Percentiles rank a stretch among this genome's conserved stretches.
phyloP scores from a whole-genome alignment of 2,888 invertebrate species.

The Conus canariensis region DNA sequence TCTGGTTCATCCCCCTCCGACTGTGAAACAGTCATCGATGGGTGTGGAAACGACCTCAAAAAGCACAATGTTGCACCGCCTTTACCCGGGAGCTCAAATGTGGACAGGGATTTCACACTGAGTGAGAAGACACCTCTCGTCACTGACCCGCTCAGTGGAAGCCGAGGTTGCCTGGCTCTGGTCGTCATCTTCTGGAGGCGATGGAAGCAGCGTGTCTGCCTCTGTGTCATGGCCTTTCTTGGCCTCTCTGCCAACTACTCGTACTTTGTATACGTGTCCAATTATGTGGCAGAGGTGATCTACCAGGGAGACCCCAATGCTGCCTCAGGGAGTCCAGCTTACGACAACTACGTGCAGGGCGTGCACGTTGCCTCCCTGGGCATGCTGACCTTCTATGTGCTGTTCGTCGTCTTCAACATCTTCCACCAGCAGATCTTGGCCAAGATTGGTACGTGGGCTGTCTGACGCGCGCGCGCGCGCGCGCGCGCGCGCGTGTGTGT shows the following conservation, averaged over 20 bases:
- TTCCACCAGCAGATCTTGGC: conserved; percentile 22
- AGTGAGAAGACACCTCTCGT: not conserved
- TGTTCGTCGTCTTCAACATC: conserved; percentile 34
- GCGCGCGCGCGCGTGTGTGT: not conserved
- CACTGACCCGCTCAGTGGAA: not conserved
- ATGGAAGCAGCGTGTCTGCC: not conserved
- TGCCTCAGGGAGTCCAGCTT: not conserved
- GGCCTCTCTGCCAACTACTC: conserved; percentile 30
- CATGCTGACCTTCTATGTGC: conserved; percentile 36
- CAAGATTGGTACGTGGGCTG: conserved; percentile 17
- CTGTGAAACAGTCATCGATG: not conserved
- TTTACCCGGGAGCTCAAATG: not conserved
- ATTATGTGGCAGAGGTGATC: conserved; percentile 38
- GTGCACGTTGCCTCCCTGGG: conserved; percentile 36
- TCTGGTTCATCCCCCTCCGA: not conserved
- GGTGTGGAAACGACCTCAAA: not conserved
- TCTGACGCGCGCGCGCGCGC: not conserved
- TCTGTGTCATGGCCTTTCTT: conserved; percentile 30
- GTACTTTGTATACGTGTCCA: conserved; percentile 37
- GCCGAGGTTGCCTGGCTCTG: not conserved
- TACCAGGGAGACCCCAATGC: conserved; percentile 30
- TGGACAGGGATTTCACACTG: not conserved
- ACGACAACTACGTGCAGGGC: conserved; percentile 28
- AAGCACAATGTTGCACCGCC: not conserved
- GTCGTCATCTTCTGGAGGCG: not conserved